A percentile compares a stretch with the other conserved stretches of the same genome.
These are phyloP conservation scores for Cyanoliseus patagonus DNA, from an alignment of 2,113 vertebrate species.

Conservation along the genomic window DNA sequence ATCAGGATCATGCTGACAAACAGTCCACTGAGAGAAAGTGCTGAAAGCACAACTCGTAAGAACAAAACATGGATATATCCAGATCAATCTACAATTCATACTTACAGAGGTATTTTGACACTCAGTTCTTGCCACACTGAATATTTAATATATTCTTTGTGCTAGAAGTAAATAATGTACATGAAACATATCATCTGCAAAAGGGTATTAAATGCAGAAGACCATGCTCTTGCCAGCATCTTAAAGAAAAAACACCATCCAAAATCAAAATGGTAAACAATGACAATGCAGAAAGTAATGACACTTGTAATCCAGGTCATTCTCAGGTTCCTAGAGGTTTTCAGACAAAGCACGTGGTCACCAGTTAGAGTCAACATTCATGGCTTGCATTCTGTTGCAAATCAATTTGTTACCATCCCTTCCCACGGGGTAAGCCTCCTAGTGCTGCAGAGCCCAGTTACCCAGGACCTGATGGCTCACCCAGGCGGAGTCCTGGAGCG, in stretches of 20 bases:
- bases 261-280: not conserved
- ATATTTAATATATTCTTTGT: slow-evolving; percentile 29
- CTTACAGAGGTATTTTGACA: not conserved
- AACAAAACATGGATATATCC: not conserved
- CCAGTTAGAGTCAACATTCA: not conserved
- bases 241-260: not conserved
- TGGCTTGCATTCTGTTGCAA: not conserved
- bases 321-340: not conserved
- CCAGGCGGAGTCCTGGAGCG: not conserved
- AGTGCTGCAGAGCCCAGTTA: fast-evolving
- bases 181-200: not conserved
- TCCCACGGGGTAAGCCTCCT: not conserved
- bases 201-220: not conserved
- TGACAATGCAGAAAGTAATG: not conserved
- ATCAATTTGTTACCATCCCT: not conserved
- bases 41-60: not conserved
- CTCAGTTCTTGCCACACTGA: not conserved
- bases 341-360: not conserved
- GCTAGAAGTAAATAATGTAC: not conserved
- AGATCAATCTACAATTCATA: slow-evolving; percentile 22
- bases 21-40: not conserved
- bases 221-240: not conserved
- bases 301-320: not conserved
- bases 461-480: not conserved
- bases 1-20: not conserved